Base-by-base conservation (phyloP, 2,797 vertebrate genomes). In the Sebastes minor region DNA sequence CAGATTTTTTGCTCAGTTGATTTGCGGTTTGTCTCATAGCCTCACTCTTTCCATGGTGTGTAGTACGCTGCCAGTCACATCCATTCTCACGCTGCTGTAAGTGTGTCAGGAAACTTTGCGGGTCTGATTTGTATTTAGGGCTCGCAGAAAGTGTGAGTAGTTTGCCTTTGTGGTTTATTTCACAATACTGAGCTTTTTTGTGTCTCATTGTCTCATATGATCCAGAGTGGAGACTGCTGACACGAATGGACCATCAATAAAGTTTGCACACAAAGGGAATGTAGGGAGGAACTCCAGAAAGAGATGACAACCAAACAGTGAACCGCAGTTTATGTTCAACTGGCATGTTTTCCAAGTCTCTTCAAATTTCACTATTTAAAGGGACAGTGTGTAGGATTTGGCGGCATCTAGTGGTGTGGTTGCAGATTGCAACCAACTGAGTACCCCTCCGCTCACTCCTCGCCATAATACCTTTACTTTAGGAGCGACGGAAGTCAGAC, bases 41-140 rank as follows among this genome's bases (percentile, higher is more conserved):
- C 68, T 74, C 76, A 88, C 23, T 90, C n/a, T 88, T 92, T 92
- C 88, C 76, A 57, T 59, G 66, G 78, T 73, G 78, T 55, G 68
- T 67, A 25, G 30, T 52, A 2, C 20, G 2, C 63, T 74, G 71
- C 69, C 71, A 78, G 52, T 73, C 75, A 78, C 32, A 70, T 89
- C 56, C 56, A 62, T 82, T 82, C 46, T 82, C 79, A 82, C 67
- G 20, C 42, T 4, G 60, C 68, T 74, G 10, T 72, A 78, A 81
- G 71, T 88, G 81, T 87, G 81, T 92, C 87, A 88, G 90, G 91
- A 91, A 92, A 91, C 81, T 89, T 84, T 64, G 64, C 74, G 23
- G 20, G 13, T 80, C 80, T 87, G 6, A 85, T 83, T 81, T 85
- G 63, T 86, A 89, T 83, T 81, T 6, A 30, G 87, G 46, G 27